Evolutionary conservation across 1,140 invertebrate species (phyloP).

Genomic region (Lepeophtheirus salmonis): DNA sequence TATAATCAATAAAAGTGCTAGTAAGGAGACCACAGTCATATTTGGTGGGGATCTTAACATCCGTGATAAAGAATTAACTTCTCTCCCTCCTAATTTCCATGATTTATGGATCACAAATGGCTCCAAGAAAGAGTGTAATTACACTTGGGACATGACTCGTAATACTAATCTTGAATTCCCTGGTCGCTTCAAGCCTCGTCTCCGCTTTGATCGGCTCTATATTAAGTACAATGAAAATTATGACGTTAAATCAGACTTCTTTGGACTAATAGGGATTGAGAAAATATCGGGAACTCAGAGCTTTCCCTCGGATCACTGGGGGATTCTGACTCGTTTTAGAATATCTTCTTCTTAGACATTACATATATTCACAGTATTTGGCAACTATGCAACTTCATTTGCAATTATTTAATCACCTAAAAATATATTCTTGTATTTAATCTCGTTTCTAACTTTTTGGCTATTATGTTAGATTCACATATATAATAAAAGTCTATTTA

Average conservation of each 20-base stretch:
- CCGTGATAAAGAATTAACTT: conserved; percentile 25
- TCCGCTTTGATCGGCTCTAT: conserved; percentile 39
- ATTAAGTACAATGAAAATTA: conserved; percentile 25
- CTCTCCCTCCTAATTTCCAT: conserved; percentile 29
- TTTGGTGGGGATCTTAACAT: conserved; percentile 19
- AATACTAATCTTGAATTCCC: conserved; percentile 25
- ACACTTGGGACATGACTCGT: conserved; percentile 37
- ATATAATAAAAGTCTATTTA: no score
- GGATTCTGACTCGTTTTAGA: conserved; percentile 26
- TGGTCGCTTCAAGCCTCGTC: conserved; percentile 29
- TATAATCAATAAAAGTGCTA: not conserved
- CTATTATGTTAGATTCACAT: no score
- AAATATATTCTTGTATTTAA: no score
- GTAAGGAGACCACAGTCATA: conserved; percentile 3
- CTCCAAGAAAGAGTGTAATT: conserved; percentile 32
- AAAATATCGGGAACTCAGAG: conserved; percentile 31
- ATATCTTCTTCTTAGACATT: no score
- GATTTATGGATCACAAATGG: conserved; percentile 39
- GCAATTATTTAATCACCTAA: no score
- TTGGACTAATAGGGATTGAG: conserved; percentile 38
- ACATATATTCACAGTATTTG: no score
- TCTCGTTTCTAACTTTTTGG: no score
- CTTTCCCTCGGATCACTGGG: conserved; percentile 44
- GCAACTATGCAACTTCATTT: no score
- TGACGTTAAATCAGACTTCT: conserved; percentile 29